These are phyloP conservation scores for Volucella bombylans DNA, from an alignment of 2,888 invertebrate genomes.

Conservation along the genomic window DNA sequence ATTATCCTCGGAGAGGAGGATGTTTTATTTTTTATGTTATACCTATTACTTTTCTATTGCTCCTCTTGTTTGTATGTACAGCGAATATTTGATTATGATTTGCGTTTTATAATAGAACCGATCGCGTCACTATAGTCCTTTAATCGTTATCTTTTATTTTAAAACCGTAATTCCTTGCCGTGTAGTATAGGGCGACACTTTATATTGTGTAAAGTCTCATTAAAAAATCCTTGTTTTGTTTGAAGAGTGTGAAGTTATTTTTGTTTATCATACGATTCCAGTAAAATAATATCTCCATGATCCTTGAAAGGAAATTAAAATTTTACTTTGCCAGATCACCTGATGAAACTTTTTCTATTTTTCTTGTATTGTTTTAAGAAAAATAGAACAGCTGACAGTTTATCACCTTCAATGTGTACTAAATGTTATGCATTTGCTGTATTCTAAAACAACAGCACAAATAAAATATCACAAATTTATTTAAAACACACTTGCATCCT, in stretches of 20 bases:
- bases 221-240: conserved; percentile 60
- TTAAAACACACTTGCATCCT: conserved; percentile 10
- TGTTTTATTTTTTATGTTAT: neutral
- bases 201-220: conserved; percentile 66
- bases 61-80: neutral
- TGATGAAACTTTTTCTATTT: neutral
- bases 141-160: conserved; percentile 23
- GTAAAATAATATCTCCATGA: conserved; percentile 67
- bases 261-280: conserved; percentile 59
- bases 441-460: neutral
- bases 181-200: conserved; percentile 13
- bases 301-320: conserved; percentile 25
- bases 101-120: conserved; percentile 18
- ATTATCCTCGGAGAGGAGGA: neutral
- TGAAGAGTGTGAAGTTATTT: conserved; percentile 62
- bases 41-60: neutral
- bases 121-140: conserved; percentile 58
- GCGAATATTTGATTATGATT: too few species aligned
- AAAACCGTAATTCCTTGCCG: conserved; percentile 16
- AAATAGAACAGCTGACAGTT: conserved; percentile 42
- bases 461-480: neutral
- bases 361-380: conserved; percentile 17
- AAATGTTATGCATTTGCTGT: conserved; percentile 55
- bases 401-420: conserved; percentile 7
- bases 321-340: conserved; percentile 13